These are phyloP conservation scores for Choloepus didactylus DNA, from an alignment of 2,797 vertebrate genomes.

Conservation along the genomic window DNA sequence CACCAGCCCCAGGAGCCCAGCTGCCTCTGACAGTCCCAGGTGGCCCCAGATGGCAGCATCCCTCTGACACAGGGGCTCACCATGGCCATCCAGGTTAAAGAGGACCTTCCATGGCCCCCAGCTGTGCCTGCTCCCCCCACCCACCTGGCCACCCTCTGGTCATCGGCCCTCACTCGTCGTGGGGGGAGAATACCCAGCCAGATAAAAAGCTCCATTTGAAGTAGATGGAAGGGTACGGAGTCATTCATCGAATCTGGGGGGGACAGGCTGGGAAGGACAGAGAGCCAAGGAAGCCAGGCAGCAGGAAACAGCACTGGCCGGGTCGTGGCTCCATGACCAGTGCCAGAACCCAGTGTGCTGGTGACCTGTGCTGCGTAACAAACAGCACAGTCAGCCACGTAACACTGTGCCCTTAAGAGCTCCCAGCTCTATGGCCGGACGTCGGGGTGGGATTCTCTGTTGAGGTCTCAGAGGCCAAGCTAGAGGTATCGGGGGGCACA, in stretches of 20 bases:
- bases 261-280: not conserved
- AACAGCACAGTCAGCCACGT: rapidly evolving
- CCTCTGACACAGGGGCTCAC: rapidly evolving
- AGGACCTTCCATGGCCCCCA: rapidly evolving
- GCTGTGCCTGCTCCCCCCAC: not conserved
- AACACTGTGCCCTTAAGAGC: rapidly evolving
- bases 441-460: not conserved
- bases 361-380: not conserved
- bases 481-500: not conserved
- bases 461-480: too few relatives aligned
- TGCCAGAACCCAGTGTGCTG: not conserved
- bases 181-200: not conserved
- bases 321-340: too few relatives aligned
- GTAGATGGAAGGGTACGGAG: not conserved
- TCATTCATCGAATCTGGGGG: not conserved
- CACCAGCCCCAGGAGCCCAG: not conserved
- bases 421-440: not conserved
- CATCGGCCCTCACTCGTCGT: rapidly evolving
- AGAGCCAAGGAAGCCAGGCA: not conserved
- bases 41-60: rapidly evolving
- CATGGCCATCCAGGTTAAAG: not conserved
- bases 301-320: not conserved
- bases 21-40: not conserved
- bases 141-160: rapidly evolving
- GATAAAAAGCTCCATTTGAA: not conserved